Base-by-base conservation (phyloP, 2,797 vertebrate species). In the Pristis pectinata region DNA sequence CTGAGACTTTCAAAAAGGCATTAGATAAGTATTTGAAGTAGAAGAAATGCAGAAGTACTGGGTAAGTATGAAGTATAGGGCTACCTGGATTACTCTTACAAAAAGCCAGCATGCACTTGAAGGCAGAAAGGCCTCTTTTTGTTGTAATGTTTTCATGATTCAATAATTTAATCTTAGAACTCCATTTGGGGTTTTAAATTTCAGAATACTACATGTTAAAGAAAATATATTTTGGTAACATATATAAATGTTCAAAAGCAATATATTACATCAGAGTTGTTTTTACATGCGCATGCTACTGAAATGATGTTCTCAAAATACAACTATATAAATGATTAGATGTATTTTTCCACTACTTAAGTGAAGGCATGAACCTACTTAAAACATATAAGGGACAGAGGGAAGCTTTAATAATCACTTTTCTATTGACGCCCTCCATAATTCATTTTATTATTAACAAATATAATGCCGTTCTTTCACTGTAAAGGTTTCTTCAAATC, bases 391-490 rank as follows among this genome's bases (percentile, higher is more conserved):
- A 94, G 44, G 67, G 92, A 22, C 67, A 94, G 67, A 41, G 59
- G 5, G 37, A 67, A 41, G 64, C 37, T 70, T 64, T 3, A 53
- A 30, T 94, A 94, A 74, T 74, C 92, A 74, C 92, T 94, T 94
- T 53, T 94, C 92, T 9, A 10, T 74, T 56, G 44, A 34, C 67
- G 27, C 67, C 44, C 41, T 15, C 30, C 92, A 74, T 27, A 70
- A 37, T n/a, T 76, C 6, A 72, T 93, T 74, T 93, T 74, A 41
- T 74, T 74, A 74, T 94, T 94, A 53, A 93, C 70, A 94, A 94
- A 34, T 94, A 74, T 94, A 76, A 74, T 53, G 92, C 24, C 74
- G 24, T 74, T 94, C 92, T n/a, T 74, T 53, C 44, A 76, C 13
- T 53, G 44, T 76, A 74, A 74, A 70, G 44, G 44, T 44, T 94